Conservation (phyloP, 1,140 invertebrate genomes). For the Drosophila equinoxialis region DNA sequence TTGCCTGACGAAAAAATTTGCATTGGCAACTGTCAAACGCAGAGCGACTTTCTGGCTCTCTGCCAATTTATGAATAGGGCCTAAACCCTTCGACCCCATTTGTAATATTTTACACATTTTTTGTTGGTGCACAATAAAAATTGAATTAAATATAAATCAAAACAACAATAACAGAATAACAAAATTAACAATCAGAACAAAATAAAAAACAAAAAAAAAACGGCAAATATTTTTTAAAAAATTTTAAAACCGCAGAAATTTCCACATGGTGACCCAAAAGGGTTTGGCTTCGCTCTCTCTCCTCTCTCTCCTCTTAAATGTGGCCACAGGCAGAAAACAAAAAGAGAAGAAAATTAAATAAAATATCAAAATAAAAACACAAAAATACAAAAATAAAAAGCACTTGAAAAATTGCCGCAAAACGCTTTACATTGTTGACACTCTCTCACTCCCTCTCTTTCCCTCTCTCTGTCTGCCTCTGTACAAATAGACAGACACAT, state of each 20-base stretch:
- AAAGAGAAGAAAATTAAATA: conserved; percentile 57
- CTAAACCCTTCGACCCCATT: conserved; percentile 51
- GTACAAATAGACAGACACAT: conserved; percentile 46
- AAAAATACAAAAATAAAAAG: conserved; percentile 13
- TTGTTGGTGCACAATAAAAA: conserved; percentile 70
- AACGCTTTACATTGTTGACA: conserved; percentile 64
- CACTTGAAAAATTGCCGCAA: conserved; percentile 34
- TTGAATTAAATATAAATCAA: conserved; percentile 81
- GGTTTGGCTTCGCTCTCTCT: background rate
- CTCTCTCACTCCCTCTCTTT: conserved; percentile 42
- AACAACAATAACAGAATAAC: conserved; percentile 48
- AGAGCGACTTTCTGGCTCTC: conserved; percentile 45
- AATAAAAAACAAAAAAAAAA: conserved; percentile 1
- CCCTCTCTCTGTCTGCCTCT: conserved; percentile 30
- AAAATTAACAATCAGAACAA: conserved; percentile 10
- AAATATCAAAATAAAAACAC: conserved; percentile 27
- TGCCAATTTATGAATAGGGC: conserved; percentile 71
- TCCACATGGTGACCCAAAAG: conserved; percentile 69
- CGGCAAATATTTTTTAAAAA: conserved; percentile 28
- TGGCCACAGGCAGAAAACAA: conserved; percentile 74
- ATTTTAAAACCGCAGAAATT: conserved; percentile 72
- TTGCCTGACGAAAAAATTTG: conserved; percentile 63
- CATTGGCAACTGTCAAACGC: conserved; percentile 73
- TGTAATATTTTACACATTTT: conserved; percentile 73
- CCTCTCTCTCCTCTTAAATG: conserved; percentile 52